Evolutionary conservation across 2,113 vertebrate genomes (phyloP).

Genomic region (Neolamprologus sp.): DNA sequence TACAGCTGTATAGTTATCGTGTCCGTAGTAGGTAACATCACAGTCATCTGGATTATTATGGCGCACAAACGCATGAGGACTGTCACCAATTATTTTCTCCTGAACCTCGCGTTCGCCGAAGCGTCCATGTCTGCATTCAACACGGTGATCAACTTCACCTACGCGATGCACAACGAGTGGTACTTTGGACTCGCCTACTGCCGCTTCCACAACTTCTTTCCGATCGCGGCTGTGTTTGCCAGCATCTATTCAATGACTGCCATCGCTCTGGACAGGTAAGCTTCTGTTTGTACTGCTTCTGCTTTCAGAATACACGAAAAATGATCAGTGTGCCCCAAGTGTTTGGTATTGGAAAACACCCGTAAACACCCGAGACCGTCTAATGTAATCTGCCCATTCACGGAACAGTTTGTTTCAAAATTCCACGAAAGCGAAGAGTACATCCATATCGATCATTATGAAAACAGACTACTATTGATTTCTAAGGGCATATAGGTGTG

Average conservation of each 20-base stretch:
- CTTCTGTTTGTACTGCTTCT: background rate
- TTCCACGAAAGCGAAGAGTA: background rate
- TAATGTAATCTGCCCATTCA: background rate
- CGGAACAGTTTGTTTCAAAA: background rate
- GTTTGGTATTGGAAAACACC: background rate
- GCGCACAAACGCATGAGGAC: conserved; percentile 97
- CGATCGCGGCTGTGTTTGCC: conserved; percentile 91
- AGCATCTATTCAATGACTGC: conserved; percentile 98
- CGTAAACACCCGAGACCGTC: background rate
- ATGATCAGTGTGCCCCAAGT: background rate
- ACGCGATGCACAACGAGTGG: conserved; percentile 92
- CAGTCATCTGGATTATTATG: conserved; percentile 96
- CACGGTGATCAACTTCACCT: conserved; percentile 94
- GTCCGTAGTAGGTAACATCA: conserved; percentile 86
- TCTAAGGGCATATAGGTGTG: background rate
- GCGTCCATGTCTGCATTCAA: conserved; percentile 95
- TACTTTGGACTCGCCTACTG: conserved; percentile 92
- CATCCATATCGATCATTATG: background rate
- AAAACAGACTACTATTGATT: background rate
- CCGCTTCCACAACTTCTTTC: conserved; percentile 99
- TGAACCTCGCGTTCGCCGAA: conserved; percentile 94
- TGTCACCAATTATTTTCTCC: conserved; percentile 95
- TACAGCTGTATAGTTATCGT: conserved; percentile 86
- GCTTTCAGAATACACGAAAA: background rate
- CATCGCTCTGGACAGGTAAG: conserved; percentile 91